phyloP scores from a whole-genome alignment of 2,113 vertebrate genomes.

The Bufo gargarizans region DNA sequence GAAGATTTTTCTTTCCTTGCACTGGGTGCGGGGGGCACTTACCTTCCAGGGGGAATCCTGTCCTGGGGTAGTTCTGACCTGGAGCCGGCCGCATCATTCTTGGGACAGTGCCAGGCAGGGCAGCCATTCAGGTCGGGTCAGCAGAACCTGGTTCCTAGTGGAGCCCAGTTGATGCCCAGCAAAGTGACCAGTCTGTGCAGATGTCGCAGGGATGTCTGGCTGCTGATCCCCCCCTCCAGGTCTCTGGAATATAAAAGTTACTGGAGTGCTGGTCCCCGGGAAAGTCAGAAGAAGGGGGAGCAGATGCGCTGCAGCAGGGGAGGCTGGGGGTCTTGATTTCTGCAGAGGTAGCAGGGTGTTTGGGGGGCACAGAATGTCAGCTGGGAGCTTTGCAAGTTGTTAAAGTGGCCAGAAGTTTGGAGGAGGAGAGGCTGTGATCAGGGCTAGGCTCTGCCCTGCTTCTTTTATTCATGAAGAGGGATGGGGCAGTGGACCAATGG shows the following conservation, averaged over 20 bases:
- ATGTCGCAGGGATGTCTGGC: no score
- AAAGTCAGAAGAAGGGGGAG: neutral
- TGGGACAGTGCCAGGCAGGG: slow-evolving; percentile 88
- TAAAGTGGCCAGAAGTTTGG: slow-evolving; percentile 77
- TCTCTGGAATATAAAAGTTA: neutral
- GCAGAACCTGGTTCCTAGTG: neutral
- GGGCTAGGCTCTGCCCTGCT: slow-evolving; percentile 82
- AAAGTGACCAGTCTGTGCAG: neutral
- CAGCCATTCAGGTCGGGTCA: slow-evolving; percentile 66
- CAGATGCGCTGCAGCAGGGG: neutral
- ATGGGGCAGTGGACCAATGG: slow-evolving; percentile 82
- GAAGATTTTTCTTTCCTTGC: no score
- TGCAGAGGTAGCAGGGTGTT: slow-evolving; percentile 4
- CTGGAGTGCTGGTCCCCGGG: neutral
- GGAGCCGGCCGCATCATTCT: slow-evolving; percentile 96
- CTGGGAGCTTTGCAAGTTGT: slow-evolving; percentile 79
- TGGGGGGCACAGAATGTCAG: slow-evolving; percentile 66
- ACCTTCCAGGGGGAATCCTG: slow-evolving; percentile 97
- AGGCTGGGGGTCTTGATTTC: neutral
- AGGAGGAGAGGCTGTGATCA: slow-evolving; percentile 74
- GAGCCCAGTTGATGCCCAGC: neutral
- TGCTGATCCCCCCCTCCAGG: neutral
- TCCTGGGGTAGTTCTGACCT: slow-evolving; percentile 94
- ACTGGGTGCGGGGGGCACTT: slow-evolving; percentile 62
- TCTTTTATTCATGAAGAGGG: slow-evolving; percentile 86